Conservation (phyloP, 2,888 invertebrate species). For the Caenorhabditis zanzibari region DNA sequence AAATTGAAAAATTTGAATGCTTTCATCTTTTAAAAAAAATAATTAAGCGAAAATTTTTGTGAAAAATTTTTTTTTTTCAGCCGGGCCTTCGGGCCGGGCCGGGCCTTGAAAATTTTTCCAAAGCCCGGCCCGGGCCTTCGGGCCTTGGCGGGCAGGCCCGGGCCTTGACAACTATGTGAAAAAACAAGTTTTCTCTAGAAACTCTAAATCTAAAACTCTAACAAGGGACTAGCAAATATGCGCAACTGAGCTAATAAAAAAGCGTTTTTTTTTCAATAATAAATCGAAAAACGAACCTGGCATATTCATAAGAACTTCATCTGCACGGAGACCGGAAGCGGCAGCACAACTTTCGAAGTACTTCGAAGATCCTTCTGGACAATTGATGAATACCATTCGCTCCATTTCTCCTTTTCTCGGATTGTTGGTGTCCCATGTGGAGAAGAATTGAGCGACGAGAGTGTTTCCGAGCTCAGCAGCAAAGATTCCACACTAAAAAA, state of each 20-base stretch:
- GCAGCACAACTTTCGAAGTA: slow-evolving; percentile 55
- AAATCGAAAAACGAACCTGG: slow-evolving; percentile 53
- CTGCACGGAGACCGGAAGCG: slow-evolving; percentile 56
- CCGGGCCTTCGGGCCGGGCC: no score
- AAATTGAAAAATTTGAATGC: no score
- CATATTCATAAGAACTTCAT: slow-evolving; percentile 49
- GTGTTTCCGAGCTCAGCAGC: slow-evolving; percentile 68
- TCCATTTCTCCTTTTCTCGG: slow-evolving; percentile 60
- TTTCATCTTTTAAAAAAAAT: no score
- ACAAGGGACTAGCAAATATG: slow-evolving; percentile 63
- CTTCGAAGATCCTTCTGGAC: slow-evolving; percentile 43
- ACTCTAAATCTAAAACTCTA: no score
- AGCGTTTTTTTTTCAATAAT: no score
- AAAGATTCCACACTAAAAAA: slow-evolving; percentile 67
- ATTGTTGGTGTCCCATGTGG: slow-evolving; percentile 60
- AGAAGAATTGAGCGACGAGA: slow-evolving; percentile 55
- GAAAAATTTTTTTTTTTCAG: no score
- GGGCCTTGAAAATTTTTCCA: no score
- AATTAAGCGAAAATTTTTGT: no score
- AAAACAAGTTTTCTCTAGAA: no score
- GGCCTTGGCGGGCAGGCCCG: no score
- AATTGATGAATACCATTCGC: slow-evolving; percentile 52
- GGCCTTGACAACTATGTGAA: no score
- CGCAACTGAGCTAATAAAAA: slow-evolving; percentile 49
- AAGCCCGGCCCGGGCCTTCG: no score